Evolutionary conservation across 2,888 invertebrate genomes (phyloP).

Genomic region (Andrena bicolor): DNA sequence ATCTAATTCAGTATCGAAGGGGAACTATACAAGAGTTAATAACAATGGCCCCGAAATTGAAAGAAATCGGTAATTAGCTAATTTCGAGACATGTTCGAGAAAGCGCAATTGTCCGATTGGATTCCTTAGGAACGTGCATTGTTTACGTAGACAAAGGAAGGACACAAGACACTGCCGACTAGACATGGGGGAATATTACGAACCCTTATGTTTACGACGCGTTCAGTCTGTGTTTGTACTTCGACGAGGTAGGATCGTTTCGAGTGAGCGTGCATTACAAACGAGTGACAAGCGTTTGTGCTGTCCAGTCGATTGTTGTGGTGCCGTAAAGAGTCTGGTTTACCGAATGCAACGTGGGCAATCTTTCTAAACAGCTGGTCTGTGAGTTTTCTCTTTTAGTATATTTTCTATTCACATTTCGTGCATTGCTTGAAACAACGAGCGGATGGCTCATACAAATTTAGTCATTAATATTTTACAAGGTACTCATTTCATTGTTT

Average conservation of each 20-base stretch:
- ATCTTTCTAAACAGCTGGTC: too few relatives aligned
- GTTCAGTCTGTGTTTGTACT: not conserved
- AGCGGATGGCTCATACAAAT: too few relatives aligned
- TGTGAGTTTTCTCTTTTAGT: too few relatives aligned
- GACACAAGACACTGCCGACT: not conserved
- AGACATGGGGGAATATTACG: not conserved
- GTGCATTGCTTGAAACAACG: too few relatives aligned
- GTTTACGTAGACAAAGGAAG: not conserved
- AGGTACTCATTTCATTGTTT: too few relatives aligned
- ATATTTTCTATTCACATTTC: too few relatives aligned
- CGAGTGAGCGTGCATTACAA: not conserved
- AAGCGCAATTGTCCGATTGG: not conserved
- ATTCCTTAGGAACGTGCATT: not conserved
- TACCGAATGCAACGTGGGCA: too few relatives aligned
- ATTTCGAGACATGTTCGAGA: not conserved
- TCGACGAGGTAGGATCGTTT: not conserved
- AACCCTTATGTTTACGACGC: slow-evolving; percentile 7
- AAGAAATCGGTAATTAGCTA: not conserved
- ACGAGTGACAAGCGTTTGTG: slow-evolving; percentile 2
- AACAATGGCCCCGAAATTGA: not conserved
- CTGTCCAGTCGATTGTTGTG: too few relatives aligned
- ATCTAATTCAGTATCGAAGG: too few relatives aligned
- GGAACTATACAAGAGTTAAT: not conserved
- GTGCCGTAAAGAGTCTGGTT: too few relatives aligned
- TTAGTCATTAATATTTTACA: too few relatives aligned